Evolutionary conservation across 2,888 invertebrate species (phyloP), one percentile per base, ranked within the genome.

Genomic region (Falcaria lacertinaria): DNA sequence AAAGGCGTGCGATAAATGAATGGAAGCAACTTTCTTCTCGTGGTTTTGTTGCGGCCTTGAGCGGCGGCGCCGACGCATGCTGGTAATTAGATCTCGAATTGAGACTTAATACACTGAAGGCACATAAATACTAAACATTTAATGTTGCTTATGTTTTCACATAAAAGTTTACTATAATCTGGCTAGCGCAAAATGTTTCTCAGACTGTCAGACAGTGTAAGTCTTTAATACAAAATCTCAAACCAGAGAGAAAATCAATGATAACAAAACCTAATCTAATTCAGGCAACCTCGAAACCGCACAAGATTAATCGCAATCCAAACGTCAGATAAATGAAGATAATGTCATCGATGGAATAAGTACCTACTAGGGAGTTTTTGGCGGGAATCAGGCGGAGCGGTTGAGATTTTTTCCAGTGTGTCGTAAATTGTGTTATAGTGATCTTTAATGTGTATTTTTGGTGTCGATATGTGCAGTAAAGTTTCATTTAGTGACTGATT

Each of bases 251-350:
- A 46, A 45, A 47, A 40, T 39, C 33, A 40, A 41, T 44, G 43
- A 57, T 49, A 50, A 45, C 44, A 44, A 50, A 57, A 54, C 42
- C 33, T 35, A 45, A 50, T 50, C 32, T 2, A 32, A 47, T 45
- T 39, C 33, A 35, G 38, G 38, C 15, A 50, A 47, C 58, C 54
- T 56, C 50, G 45, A 57, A 57, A 47, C 40, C 32, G 42, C 42
- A 49, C 58, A 53, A 52, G 54, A 54, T 62, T 48, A 57, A 73
- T 74, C 73, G 59, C 73, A 69, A 64, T 64, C 52, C 28, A 48
- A 48, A 53, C 55, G 60, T 64, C 62, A 67, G 75, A 77, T 74
- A 44, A 53, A 57, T 53, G 47, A 50, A 52, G 76, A 79, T 80
- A 76, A 61, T 59, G 73, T 72, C 74, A 56, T 50, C 68, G 55